Percentiles rank a stretch among this genome's conserved stretches.
Evolutionary conservation across 2,888 invertebrate species (phyloP).

Genomic region (Sinotaia quadrata): DNA sequence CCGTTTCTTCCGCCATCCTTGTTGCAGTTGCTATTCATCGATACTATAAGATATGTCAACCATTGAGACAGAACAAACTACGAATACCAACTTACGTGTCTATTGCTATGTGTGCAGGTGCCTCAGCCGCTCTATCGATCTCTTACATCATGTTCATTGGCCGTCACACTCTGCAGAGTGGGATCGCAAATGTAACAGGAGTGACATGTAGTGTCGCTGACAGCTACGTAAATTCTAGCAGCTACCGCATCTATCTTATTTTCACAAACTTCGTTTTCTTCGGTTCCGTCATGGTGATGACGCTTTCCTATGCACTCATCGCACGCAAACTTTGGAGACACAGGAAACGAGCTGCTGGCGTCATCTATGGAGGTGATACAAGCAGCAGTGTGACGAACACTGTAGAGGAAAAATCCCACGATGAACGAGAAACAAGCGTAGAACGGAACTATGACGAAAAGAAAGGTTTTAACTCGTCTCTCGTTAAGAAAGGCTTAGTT

Average conservation of each 20-base stretch:
- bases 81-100: no score
- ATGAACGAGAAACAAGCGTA: no score
- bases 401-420: no score
- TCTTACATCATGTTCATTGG: conserved; percentile 46
- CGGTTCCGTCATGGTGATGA: conserved; percentile 35
- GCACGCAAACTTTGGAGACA: conserved; percentile 41
- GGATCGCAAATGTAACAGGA: conserved; percentile 30
- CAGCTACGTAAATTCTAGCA: conserved; percentile 33
- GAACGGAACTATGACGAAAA: no score
- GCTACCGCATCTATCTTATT: conserved; percentile 43
- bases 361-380: no score
- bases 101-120: conserved; percentile 41
- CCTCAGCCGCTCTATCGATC: conserved; percentile 45
- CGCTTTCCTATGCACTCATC: conserved; percentile 45
- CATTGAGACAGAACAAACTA: no score
- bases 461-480: no score
- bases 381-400: no score
- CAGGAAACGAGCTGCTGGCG: conserved; percentile 17
- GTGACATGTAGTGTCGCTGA: conserved; percentile 51
- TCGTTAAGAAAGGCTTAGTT: no score
- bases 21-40: no score
- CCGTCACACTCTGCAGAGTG: conserved; percentile 36
- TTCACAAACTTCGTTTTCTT: conserved; percentile 44
- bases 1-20: no score
- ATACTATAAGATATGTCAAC: no score